Percentiles rank a stretch among this genome's conserved stretches.
Conservation (phyloP, 2,113 vertebrate species). For the Synchiropus splendidus region DNA sequence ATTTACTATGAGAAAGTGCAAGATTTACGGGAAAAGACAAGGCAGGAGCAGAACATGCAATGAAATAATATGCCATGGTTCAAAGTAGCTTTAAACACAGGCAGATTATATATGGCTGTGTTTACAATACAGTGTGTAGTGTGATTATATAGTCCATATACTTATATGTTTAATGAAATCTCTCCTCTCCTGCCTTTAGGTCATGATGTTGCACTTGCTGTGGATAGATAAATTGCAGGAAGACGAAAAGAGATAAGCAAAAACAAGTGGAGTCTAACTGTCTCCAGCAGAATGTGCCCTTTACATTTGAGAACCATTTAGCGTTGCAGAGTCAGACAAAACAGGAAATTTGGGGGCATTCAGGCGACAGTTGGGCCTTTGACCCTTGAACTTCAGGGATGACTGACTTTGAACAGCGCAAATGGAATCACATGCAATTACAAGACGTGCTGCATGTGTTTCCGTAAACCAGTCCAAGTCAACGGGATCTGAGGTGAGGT, state of each 20-base stretch:
- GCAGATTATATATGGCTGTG: too few species aligned
- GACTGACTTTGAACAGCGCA: slow-evolving; percentile 58
- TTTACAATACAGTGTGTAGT: too few species aligned
- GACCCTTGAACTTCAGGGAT: slow-evolving; percentile 55
- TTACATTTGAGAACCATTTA: slow-evolving; percentile 31
- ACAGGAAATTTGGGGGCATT: slow-evolving; percentile 65
- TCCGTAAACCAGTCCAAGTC: slow-evolving; percentile 53
- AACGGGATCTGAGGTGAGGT: slow-evolving; percentile 45
- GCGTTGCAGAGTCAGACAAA: slow-evolving; percentile 42
- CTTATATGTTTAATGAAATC: too few species aligned
- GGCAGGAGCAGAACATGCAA: too few species aligned
- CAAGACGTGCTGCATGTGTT: slow-evolving; percentile 47
- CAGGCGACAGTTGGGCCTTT: slow-evolving; percentile 50
- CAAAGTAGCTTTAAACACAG: too few species aligned
- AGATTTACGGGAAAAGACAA: too few species aligned
- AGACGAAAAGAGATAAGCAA: neutral
- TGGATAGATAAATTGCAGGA: neutral
- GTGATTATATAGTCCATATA: too few species aligned
- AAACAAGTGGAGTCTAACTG: slow-evolving; percentile 12
- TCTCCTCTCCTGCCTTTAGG: too few species aligned
- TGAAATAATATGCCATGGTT: too few species aligned
- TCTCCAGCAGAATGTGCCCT: slow-evolving; percentile 15
- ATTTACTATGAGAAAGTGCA: too few species aligned
- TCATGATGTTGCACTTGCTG: too few species aligned
- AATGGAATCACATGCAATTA: slow-evolving; percentile 63